Base-by-base conservation (phyloP, 2,113 vertebrate species). In the Jaculus jaculus region DNA sequence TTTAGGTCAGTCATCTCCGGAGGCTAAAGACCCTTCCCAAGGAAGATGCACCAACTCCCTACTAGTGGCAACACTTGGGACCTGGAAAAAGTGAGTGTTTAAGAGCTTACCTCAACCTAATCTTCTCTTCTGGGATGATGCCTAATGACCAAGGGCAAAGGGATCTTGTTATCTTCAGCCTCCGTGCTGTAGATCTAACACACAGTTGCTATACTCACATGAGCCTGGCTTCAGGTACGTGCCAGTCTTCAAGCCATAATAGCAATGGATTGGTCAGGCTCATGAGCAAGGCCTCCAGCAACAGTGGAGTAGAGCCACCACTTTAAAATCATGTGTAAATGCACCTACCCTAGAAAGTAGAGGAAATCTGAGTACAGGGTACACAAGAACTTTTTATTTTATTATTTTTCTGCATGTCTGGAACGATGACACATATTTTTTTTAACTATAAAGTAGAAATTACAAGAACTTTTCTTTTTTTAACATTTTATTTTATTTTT, bases 381-480 rank as follows among this genome's bases (percentile, higher is more conserved):
- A 61, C 20, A 18, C 21, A 89, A 65, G n/a, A 90, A 83, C 77
- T 92, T 91, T 47, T 92, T 54, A 42, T 61, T 87, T 63, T 60
- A 60, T 51, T 83, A 66, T 24, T 94, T 94, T 92, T 83, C 17
- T n/a, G 13, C 85, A 92, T 69, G 34, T 65, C 83, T 91, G 47
- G 89, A 87, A 91, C 85, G 39, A 79, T 80, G 34, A 79, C 30
- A 66, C 75, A 91, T 84, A 77, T 60, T 77, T 47, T 84, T 63
- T 17, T 51, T 88, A 89, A 86, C 26, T 68, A 34, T 54, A 79
- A 79, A 86, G 51, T 23, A 80, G 61, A 89, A 90, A 91, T 79
- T 51, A 80, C 24, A 68, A 90, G 58, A 72, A 90, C 81, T 32
- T 24, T 7, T n/a, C 9, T 84, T 80, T 42, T 63, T n/a, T n/a